Base-by-base conservation (phyloP, 1,140 invertebrate genomes). In the Cephus cinctus region DNA sequence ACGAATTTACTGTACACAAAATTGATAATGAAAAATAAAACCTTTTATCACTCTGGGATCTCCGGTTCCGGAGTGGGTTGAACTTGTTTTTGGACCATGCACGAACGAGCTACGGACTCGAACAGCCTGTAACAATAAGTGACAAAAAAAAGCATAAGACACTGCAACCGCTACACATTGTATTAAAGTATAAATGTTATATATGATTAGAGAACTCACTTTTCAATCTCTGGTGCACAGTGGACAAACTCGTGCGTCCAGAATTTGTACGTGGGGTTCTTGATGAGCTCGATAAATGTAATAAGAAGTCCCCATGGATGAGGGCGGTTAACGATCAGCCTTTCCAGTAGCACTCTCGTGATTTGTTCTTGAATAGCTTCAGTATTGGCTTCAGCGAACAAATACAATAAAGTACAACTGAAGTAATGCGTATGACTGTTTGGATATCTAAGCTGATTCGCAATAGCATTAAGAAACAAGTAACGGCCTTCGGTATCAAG, bases 361-460 rank as follows among this genome's bases (percentile, higher is more conserved):
- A 90, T 90, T 67, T 91, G 89, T 68, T 91, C 89, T 66, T 96
- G 96, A 50, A 99, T 96, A 5, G 92, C 92, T 76, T 98, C 94
- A 0, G 92, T 90, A 62, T 98, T 98, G 11, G 96, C 94, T 75
- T 98, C 96, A n/a, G 90, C 91, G 75, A 99, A 99, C 36, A 99
- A 78, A 70, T 98, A 98, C 15, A 99, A 81, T 2, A 99, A 80
- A 6, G 93, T 92, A 71, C 96, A 98, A 58, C 94, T 98, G 78
- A 99, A 99, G 79, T 99, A 99, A 78, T 98, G 96, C 1, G 98
- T 99, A 74, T 99, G 96, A 59, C 94, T 97, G 76, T 99, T 99
- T 1, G 98, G 98, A 77, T 98, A 99, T 3, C 98, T 83, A 56
- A 99, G 77, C 67, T 99, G 97, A 79, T 99, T 99, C 18, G 94